Evolutionary conservation across 2,888 invertebrate genomes (phyloP).

Genomic region (Drosophila mayaguana): DNA sequence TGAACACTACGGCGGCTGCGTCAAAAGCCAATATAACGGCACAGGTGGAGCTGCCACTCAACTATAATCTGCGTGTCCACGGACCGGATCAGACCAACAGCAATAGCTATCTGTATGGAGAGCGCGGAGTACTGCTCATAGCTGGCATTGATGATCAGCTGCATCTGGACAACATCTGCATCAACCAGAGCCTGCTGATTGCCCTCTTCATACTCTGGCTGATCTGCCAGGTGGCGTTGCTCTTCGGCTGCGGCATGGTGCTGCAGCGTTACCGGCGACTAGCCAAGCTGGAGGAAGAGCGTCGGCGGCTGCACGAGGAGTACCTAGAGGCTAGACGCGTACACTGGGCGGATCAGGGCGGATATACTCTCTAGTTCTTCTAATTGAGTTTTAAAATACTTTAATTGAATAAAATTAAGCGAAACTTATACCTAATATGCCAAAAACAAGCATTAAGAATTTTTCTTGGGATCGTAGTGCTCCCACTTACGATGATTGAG

Average conservation of each 20-base stretch:
- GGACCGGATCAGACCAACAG: slow-evolving; percentile 87
- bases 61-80: slow-evolving; percentile 87
- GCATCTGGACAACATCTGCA: slow-evolving; percentile 85
- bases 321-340: slow-evolving; percentile 89
- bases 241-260: slow-evolving; percentile 86
- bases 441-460: slow-evolving; percentile 42
- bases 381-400: slow-evolving; percentile 50
- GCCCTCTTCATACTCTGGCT: slow-evolving; percentile 88
- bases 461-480: slow-evolving; percentile 87
- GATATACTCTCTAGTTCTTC: slow-evolving; percentile 77
- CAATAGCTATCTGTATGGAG: slow-evolving; percentile 87
- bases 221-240: slow-evolving; percentile 87
- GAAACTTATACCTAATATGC: slow-evolving; percentile 48
- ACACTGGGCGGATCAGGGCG: slow-evolving; percentile 88
- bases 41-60: slow-evolving; percentile 82
- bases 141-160: slow-evolving; percentile 86
- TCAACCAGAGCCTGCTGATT: slow-evolving; percentile 88
- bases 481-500: slow-evolving; percentile 98
- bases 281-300: slow-evolving; percentile 85
- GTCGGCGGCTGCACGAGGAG: slow-evolving; percentile 87
- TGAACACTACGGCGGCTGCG: slow-evolving; percentile 13
- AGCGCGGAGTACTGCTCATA: slow-evolving; percentile 86
- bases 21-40: slow-evolving; percentile 19
- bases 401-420: slow-evolving; percentile 72
- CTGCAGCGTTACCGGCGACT: slow-evolving; percentile 86